A percentile compares a stretch with the other conserved stretches of the same genome.
phyloP scores from a whole-genome alignment of 2,888 invertebrate genomes.

The Ectemnius lituratus region DNA sequence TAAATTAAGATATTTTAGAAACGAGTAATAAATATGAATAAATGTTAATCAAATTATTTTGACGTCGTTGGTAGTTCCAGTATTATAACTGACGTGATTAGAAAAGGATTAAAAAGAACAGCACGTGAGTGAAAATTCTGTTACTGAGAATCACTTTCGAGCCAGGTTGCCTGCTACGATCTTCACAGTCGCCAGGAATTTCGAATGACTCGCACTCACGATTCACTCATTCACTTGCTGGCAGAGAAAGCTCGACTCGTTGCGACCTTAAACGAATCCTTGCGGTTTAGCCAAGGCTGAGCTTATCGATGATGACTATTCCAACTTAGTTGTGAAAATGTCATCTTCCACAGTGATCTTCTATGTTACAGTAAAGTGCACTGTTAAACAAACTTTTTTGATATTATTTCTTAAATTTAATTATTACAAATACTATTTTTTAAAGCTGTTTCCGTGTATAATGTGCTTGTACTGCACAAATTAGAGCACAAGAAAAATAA shows the following conservation, averaged over 20 bases:
- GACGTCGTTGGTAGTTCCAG: too few relatives aligned
- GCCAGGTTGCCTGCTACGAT: constrained; percentile 12
- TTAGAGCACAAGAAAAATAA: too few relatives aligned
- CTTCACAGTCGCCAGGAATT: constrained; percentile 43
- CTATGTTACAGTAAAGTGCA: too few relatives aligned
- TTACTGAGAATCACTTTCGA: constrained; percentile 37
- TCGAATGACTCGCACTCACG: constrained; percentile 53
- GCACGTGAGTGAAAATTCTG: constrained; percentile 31
- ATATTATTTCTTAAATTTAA: too few relatives aligned
- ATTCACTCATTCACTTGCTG: not conserved
- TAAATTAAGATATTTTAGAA: too few relatives aligned
- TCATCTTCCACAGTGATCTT: too few relatives aligned
- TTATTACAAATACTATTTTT: too few relatives aligned
- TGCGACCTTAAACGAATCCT: constrained; percentile 57
- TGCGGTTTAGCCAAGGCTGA: constrained; percentile 56
- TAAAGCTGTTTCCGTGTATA: too few relatives aligned
- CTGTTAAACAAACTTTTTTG: too few relatives aligned
- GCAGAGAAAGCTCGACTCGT: constrained; percentile 52
- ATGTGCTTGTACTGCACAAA: too few relatives aligned
- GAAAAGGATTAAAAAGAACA: constrained; percentile 29
- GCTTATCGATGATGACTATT: constrained; percentile 44
- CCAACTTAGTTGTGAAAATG: constrained; percentile 35
- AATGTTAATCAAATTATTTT: too few relatives aligned
- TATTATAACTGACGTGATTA: not conserved
- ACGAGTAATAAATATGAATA: too few relatives aligned